Evolutionary conservation across 2,888 invertebrate species (phyloP).

Genomic region (Balanococcus diminutus): DNA sequence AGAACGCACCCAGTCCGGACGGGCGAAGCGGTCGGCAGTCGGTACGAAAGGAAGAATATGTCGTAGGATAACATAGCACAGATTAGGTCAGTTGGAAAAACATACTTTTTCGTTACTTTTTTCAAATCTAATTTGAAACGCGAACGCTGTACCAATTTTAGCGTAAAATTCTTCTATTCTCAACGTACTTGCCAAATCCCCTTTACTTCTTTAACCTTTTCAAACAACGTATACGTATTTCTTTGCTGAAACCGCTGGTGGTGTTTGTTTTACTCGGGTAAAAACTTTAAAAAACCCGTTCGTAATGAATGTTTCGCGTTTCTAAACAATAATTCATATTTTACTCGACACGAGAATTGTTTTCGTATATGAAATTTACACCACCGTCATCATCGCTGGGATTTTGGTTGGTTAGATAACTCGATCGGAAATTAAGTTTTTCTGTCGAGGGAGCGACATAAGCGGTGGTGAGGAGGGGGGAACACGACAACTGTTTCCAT

Average conservation of each 20-base stretch:
- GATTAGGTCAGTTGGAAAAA: conserved; percentile 31
- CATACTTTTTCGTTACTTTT: conserved; percentile 30
- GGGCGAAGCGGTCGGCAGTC: background rate
- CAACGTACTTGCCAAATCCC: background rate
- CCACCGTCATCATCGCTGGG: background rate
- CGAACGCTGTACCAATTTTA: conserved; percentile 9
- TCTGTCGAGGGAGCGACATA: background rate
- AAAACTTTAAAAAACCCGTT: background rate
- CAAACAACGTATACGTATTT: background rate
- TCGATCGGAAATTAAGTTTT: conserved; percentile 10
- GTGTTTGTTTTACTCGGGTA: background rate
- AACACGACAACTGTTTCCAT: background rate
- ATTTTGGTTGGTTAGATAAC: background rate
- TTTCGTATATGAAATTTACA: background rate
- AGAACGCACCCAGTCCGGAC: background rate
- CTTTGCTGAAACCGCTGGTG: background rate
- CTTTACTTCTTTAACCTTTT: background rate
- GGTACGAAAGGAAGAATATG: background rate
- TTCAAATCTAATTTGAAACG: conserved; percentile 20
- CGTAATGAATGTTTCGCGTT: background rate
- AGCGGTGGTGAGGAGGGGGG: background rate
- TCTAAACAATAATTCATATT: background rate
- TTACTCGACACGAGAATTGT: background rate
- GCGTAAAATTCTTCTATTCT: conserved; percentile 5
- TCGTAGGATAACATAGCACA: background rate